These are phyloP conservation scores for Thyatira batis DNA, from an alignment of 2,888 invertebrate genomes.

Conservation along the genomic window DNA sequence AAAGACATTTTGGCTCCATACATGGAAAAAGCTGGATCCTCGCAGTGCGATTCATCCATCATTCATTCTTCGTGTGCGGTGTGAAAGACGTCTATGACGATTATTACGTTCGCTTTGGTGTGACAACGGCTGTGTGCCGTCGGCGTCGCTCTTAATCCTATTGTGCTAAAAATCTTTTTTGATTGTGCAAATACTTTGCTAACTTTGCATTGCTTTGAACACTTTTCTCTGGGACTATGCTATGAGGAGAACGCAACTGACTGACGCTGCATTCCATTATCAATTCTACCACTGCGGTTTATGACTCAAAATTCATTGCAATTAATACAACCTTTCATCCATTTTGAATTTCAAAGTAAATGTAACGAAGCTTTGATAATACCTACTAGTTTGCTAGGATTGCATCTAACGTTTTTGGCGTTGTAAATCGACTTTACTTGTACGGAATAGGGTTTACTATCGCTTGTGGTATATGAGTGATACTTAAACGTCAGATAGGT, in stretches of 20 bases:
- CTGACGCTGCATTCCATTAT: background rate
- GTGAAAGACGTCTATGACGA: constrained; percentile 74
- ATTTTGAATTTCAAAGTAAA: constrained; percentile 17
- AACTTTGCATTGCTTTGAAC: constrained; percentile 53
- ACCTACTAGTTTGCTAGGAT: constrained; percentile 47
- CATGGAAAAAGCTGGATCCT: constrained; percentile 68
- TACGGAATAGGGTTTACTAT: constrained; percentile 20
- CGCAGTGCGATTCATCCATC: constrained; percentile 71
- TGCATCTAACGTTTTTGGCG: constrained; percentile 35
- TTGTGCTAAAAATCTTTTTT: constrained; percentile 54
- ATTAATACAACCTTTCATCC: constrained; percentile 1
- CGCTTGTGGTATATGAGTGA: constrained; percentile 19
- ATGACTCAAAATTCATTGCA: constrained; percentile 4
- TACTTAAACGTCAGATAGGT: constrained; percentile 34
- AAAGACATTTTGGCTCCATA: constrained; percentile 38
- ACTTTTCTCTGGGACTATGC: constrained; percentile 26
- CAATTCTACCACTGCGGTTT: background rate
- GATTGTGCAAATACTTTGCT: constrained; percentile 38
- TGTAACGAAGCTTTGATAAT: constrained; percentile 63
- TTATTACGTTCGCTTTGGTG: constrained; percentile 63
- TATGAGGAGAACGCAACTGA: constrained; percentile 7
- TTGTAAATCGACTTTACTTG: constrained; percentile 20
- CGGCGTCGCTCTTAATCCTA: constrained; percentile 39
- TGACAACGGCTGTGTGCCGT: constrained; percentile 36
- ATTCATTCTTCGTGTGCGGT: constrained; percentile 65